Evolutionary conservation across 2,113 vertebrate species (phyloP).

Genomic region (Phasianus colchicus): DNA sequence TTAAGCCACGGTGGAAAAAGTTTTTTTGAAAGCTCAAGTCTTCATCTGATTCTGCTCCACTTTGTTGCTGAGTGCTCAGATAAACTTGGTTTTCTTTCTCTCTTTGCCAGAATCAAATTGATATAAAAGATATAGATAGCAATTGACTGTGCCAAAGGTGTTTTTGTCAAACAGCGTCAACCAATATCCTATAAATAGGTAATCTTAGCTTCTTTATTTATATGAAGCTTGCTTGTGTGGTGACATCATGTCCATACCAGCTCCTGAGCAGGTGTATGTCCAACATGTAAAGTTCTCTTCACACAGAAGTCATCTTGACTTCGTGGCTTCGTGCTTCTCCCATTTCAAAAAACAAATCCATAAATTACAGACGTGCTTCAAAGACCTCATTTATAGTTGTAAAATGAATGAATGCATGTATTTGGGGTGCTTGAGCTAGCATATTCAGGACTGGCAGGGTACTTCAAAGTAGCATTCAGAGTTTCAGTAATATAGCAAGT

Average conservation of each 20-base stretch:
- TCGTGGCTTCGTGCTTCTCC: not conserved
- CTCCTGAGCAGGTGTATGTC: not conserved
- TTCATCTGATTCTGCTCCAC: not conserved
- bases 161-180: not conserved
- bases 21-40: not conserved
- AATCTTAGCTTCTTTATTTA: not conserved
- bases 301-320: not conserved
- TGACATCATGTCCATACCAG: not conserved
- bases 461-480: not conserved
- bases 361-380: conserved; percentile 18
- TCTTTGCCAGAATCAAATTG: not conserved
- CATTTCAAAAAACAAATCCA: conserved; percentile 15
- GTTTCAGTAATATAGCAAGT: not conserved
- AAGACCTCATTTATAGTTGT: not conserved
- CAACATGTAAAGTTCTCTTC: not conserved
- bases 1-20: not conserved
- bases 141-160: not conserved
- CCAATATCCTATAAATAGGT: not conserved
- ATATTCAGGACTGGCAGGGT: not conserved
- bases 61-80: not conserved
- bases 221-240: not conserved
- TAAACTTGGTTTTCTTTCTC: not conserved
- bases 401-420: not conserved
- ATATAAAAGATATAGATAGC: not conserved
- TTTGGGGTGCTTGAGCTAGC: not conserved